A percentile compares a stretch with the other conserved stretches of the same genome.
phyloP scores from a whole-genome alignment of 2,113 vertebrate genomes.

The Pelvicachromis taeniatus region DNA sequence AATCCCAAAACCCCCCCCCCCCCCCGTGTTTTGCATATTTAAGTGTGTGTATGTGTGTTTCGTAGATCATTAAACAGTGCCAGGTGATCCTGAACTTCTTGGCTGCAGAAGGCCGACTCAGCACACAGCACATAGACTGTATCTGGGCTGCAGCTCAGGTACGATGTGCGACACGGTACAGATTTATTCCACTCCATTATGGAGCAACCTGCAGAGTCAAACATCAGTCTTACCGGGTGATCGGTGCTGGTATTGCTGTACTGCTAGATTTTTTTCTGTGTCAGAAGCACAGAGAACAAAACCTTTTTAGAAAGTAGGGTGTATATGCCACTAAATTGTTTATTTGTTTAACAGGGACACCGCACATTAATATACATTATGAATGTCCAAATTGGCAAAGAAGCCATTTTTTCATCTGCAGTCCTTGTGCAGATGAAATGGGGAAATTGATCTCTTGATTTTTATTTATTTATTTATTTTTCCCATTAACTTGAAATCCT shows the following conservation, averaged over 20 bases:
- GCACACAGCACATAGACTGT: constrained; percentile 97
- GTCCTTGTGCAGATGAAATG: background rate
- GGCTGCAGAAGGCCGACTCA: constrained; percentile 94
- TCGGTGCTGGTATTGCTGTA: background rate
- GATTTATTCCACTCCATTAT: background rate
- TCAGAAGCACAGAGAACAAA: background rate
- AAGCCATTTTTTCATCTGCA: background rate
- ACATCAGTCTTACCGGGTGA: background rate
- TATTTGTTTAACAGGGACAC: background rate
- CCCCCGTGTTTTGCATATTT: background rate
- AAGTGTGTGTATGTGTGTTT: background rate
- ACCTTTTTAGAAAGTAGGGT: background rate
- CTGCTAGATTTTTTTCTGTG: background rate
- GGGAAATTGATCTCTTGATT: background rate
- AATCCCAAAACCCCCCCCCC: too few relatives aligned
- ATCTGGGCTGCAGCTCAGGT: constrained; percentile 99
- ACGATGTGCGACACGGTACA: background rate
- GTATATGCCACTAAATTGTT: background rate
- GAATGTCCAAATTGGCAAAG: background rate
- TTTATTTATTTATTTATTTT: background rate
- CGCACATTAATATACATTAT: background rate
- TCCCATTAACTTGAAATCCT: background rate
- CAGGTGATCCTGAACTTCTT: constrained; percentile 99
- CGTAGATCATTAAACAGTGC: constrained; percentile 99
- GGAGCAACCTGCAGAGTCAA: background rate